phyloP scores from a whole-genome alignment of 1,140 invertebrate species.

The Archivesica marissinica region DNA sequence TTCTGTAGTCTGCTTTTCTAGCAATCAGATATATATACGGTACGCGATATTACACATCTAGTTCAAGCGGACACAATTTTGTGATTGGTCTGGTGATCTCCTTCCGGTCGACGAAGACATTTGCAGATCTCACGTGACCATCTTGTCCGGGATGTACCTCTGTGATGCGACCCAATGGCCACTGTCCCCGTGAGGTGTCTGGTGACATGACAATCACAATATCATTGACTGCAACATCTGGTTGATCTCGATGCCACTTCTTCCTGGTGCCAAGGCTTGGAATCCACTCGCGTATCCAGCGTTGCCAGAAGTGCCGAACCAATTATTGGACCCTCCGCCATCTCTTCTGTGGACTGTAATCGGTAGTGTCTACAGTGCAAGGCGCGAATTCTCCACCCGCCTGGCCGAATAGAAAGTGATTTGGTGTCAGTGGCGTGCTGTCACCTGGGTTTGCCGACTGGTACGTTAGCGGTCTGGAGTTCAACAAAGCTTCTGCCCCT shows the following conservation, averaged over 20 bases:
- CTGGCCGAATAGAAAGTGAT: slow-evolving; percentile 72
- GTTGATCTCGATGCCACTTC: not conserved
- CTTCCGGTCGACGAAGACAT: not conserved
- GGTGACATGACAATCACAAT: slow-evolving; percentile 10
- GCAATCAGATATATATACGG: too few relatives aligned
- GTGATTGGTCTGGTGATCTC: not conserved
- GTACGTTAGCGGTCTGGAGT: slow-evolving; percentile 69
- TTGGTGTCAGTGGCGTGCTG: slow-evolving; percentile 70
- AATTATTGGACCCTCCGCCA: slow-evolving; percentile 28
- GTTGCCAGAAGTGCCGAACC: slow-evolving; percentile 44
- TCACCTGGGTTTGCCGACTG: slow-evolving; percentile 72
- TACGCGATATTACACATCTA: too few relatives aligned
- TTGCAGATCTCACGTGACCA: slow-evolving; percentile 14
- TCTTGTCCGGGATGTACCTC: too few relatives aligned
- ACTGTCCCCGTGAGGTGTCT: too few relatives aligned
- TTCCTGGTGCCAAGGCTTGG: slow-evolving; percentile 19
- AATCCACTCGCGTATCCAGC: slow-evolving; percentile 50
- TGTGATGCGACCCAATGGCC: too few relatives aligned
- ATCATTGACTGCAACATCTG: slow-evolving; percentile 15
- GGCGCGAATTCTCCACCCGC: slow-evolving; percentile 27
- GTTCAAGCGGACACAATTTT: not conserved
- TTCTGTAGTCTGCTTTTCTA: too few relatives aligned
- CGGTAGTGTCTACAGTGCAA: too few relatives aligned
- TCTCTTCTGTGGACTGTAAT: too few relatives aligned
- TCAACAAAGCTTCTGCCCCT: slow-evolving; percentile 68